Percentiles rank a stretch among this genome's conserved stretches.
Evolutionary conservation across 30 jellyfish, hydroid and myxozoan genomes (phyloP).

Genomic region (Hydractinia echinata): DNA sequence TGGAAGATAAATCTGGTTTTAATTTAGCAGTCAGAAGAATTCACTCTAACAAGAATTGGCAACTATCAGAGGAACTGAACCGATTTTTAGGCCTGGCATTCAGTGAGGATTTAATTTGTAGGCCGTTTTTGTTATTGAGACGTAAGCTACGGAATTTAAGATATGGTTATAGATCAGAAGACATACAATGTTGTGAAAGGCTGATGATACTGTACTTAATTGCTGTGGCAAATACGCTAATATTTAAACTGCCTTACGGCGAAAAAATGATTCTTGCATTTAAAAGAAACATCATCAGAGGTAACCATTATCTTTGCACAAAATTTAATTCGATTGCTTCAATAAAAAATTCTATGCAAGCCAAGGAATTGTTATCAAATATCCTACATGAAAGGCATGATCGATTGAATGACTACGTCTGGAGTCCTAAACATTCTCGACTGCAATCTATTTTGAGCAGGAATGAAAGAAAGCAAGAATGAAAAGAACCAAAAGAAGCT

Average conservation of each 20-base stretch:
- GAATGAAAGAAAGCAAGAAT: not conserved
- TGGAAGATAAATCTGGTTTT: not conserved
- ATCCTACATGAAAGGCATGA: not conserved
- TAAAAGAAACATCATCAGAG: not conserved
- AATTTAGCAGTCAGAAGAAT: not conserved
- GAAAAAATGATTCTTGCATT: not conserved
- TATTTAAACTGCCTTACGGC: not conserved
- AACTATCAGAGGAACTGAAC: not conserved
- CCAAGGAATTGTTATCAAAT: not conserved
- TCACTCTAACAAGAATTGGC: not conserved
- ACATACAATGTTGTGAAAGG: not conserved
- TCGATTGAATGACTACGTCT: not conserved
- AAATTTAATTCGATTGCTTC: not conserved
- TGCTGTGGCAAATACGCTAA: not conserved
- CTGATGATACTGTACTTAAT: not conserved
- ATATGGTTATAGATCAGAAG: not conserved
- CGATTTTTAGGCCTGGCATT: not conserved
- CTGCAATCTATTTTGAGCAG: not conserved
- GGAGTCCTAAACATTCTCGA: not conserved
- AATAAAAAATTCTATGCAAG: not conserved
- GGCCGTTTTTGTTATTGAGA: not conserved
- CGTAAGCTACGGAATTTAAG: not conserved
- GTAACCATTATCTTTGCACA: not conserved
- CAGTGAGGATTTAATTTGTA: not conserved
- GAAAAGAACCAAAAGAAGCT: not conserved